Conservation (phyloP, 2,113 vertebrate species). For the Tetrao urogallus region DNA sequence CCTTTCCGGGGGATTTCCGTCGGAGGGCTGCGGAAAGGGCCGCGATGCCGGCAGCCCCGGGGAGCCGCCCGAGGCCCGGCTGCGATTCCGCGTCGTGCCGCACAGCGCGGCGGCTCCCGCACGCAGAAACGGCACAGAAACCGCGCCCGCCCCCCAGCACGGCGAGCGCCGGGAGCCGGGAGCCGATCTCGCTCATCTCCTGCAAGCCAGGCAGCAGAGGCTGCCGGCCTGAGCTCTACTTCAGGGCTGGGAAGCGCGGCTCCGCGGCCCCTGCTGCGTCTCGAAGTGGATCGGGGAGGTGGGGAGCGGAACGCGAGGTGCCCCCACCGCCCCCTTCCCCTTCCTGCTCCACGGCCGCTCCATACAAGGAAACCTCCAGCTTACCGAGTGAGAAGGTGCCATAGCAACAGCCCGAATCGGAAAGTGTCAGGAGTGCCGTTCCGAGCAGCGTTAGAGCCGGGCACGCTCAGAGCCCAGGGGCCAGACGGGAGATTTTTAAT, state of each 20-base stretch:
- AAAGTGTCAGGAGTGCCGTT: not conserved
- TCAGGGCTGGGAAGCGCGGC: not conserved
- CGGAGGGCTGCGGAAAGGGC: not conserved
- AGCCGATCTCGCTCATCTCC: not conserved
- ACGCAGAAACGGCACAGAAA: not conserved
- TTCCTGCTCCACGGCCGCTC: not conserved
- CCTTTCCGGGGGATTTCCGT: not conserved
- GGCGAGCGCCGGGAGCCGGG: not conserved
- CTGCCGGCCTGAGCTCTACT: not conserved
- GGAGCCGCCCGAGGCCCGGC: not conserved
- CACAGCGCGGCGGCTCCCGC: not conserved
- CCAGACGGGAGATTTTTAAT: not conserved
- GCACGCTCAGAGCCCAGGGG: not conserved
- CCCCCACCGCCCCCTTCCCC: constrained; percentile 2
- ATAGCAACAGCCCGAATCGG: constrained; percentile 33
- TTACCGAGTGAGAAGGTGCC: not conserved
- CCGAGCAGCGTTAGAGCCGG: not conserved
- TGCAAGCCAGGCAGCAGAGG: not conserved
- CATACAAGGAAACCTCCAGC: constrained; percentile 14
- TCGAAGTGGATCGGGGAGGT: not conserved
- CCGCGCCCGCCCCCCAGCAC: not conserved
- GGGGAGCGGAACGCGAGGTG: not conserved
- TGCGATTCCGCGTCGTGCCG: accelerated
- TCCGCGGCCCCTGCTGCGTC: accelerated
- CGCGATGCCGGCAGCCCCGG: not conserved